These are phyloP conservation scores for Anastatus disparis DNA, from an alignment of 1,140 invertebrate species.

Conservation along the genomic window DNA sequence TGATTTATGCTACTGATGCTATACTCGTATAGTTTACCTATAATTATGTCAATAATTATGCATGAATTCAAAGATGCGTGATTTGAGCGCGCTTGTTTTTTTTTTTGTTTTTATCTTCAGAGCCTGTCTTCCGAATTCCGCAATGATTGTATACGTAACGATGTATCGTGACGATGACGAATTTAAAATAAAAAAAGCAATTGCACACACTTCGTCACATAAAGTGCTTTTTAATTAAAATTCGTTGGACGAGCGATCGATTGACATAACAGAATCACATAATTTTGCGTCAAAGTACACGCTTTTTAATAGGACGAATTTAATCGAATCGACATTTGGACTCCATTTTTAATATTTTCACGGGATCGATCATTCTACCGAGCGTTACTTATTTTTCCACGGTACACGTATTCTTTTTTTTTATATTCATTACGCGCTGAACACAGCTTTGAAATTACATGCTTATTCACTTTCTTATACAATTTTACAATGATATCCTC, in stretches of 20 bases:
- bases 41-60: slow-evolving; percentile 68
- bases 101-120: too few species aligned
- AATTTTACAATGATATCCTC: background rate
- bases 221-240: background rate
- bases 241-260: background rate
- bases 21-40: slow-evolving; percentile 65
- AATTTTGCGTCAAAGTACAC: too few species aligned
- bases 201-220: slow-evolving; percentile 2
- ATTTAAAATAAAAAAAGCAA: background rate
- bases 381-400: background rate
- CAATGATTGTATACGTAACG: slow-evolving; percentile 45
- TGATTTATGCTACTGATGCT: slow-evolving; percentile 63
- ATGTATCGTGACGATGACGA: slow-evolving; percentile 16
- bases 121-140: slow-evolving; percentile 43
- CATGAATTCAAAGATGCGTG: slow-evolving; percentile 64
- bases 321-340: too few species aligned
- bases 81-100: slow-evolving; percentile 48
- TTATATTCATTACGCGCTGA: background rate
- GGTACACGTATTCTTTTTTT: background rate
- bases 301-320: too few species aligned
- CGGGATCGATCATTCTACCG: too few species aligned
- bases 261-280: too few species aligned
- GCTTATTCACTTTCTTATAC: background rate
- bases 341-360: too few species aligned
- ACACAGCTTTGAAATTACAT: slow-evolving; percentile 6